phyloP scores from a whole-genome alignment of 2,113 vertebrate species.

The Carettochelys insculpta region DNA sequence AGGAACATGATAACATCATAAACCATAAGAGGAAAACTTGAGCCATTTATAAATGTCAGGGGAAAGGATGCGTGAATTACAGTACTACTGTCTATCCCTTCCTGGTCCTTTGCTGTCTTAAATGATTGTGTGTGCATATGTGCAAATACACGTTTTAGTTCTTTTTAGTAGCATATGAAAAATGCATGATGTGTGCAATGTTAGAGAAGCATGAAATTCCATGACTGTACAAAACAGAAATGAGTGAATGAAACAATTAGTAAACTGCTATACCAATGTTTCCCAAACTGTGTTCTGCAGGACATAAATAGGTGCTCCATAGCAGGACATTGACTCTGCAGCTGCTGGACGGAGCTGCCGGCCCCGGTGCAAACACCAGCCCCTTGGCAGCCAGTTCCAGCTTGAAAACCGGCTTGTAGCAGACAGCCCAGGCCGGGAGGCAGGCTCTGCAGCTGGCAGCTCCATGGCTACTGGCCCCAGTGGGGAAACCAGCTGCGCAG shows the following conservation, averaged over 20 bases:
- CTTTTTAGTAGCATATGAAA: constrained; percentile 11
- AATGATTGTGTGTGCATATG: constrained; percentile 5
- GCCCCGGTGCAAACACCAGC: too few relatives aligned
- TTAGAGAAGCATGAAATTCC: neutral
- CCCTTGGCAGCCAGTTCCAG: too few relatives aligned
- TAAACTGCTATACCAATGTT: too few relatives aligned
- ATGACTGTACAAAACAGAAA: neutral
- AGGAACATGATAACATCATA: constrained; percentile 63
- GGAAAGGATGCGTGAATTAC: constrained; percentile 17
- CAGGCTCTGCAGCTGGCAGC: too few relatives aligned
- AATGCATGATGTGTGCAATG: neutral
- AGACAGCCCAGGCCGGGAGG: too few relatives aligned
- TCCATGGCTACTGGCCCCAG: too few relatives aligned
- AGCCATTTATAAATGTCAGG: constrained; percentile 45
- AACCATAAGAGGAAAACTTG: constrained; percentile 57
- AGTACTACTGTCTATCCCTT: constrained; percentile 10
- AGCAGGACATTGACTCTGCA: too few relatives aligned
- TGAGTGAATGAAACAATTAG: rapidly evolving
- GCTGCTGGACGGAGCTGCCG: too few relatives aligned
- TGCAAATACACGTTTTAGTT: constrained; percentile 3
- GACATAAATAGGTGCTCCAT: too few relatives aligned
- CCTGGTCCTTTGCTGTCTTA: constrained; percentile 38
- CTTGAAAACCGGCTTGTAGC: too few relatives aligned
- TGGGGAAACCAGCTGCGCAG: too few relatives aligned
- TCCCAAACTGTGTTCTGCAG: too few relatives aligned